Evolutionary conservation across 2,888 invertebrate genomes (phyloP).

Genomic region (Ceramica pisi): DNA sequence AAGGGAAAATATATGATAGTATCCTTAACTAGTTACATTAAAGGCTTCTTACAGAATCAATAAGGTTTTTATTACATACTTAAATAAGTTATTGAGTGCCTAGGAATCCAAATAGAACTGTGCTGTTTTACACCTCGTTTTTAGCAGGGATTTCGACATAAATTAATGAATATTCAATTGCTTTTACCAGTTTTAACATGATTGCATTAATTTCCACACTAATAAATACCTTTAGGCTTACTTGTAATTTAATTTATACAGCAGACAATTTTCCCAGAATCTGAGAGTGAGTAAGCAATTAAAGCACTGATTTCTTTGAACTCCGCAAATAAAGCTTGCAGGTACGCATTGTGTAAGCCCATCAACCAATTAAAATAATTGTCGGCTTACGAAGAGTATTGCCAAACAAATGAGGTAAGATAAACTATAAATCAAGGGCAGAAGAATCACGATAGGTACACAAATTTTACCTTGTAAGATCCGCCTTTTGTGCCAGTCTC

Average conservation of each 20-base stretch:
- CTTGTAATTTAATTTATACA: background rate
- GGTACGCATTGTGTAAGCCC: conserved; percentile 40
- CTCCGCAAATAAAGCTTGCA: conserved; percentile 12
- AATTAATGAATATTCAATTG: background rate
- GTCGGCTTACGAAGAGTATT: conserved; percentile 58
- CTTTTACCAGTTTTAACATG: background rate
- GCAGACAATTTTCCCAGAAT: conserved; percentile 8
- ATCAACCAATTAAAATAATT: conserved; percentile 61
- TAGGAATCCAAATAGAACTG: background rate
- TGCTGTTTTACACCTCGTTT: background rate
- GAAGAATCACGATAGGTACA: conserved; percentile 77
- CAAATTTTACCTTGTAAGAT: conserved; percentile 94
- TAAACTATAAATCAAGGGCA: conserved; percentile 81
- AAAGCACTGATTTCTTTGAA: conserved; percentile 17
- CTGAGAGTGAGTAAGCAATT: conserved; percentile 14
- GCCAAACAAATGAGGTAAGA: conserved; percentile 69
- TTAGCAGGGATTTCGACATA: background rate
- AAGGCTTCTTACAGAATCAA: too few relatives aligned
- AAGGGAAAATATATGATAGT: background rate
- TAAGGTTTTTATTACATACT: too few relatives aligned
- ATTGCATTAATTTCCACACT: conserved; percentile 4
- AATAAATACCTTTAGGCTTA: background rate
- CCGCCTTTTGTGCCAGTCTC: conserved; percentile 97
- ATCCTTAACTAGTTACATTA: background rate
- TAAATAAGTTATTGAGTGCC: too few relatives aligned